phyloP scores from a whole-genome alignment of 2,888 invertebrate genomes.

The Pandemis heparana region DNA sequence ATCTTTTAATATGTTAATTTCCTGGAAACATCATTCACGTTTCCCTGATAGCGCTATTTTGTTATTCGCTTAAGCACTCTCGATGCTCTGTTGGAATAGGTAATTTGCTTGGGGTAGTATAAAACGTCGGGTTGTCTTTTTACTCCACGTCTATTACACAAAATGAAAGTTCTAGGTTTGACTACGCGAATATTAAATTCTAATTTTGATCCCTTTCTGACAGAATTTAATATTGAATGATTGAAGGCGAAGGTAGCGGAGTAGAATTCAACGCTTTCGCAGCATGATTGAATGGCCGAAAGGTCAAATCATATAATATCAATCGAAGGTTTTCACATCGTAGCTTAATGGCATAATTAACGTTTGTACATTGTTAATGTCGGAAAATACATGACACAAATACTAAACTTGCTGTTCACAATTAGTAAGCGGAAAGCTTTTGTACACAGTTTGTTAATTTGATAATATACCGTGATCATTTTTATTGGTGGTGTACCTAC shows the following conservation, averaged over 20 bases:
- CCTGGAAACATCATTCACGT: background rate
- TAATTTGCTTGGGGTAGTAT: background rate
- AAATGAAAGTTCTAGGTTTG: background rate
- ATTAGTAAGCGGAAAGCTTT: background rate
- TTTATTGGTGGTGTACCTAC: too few relatives aligned
- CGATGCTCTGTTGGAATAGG: background rate
- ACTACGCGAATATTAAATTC: slow-evolving; percentile 1
- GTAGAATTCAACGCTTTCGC: background rate
- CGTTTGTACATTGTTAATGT: too few relatives aligned
- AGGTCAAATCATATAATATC: too few relatives aligned
- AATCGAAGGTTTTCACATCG: background rate
- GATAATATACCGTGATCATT: background rate
- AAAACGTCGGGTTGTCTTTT: background rate
- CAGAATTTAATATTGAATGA: slow-evolving; percentile 3
- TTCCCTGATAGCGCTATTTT: background rate
- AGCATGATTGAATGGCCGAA: background rate
- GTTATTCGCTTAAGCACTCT: slow-evolving; percentile 5
- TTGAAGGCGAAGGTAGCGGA: background rate
- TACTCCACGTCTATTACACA: background rate
- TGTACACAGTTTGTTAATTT: background rate
- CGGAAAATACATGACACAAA: background rate
- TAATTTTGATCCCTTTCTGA: background rate
- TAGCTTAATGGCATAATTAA: background rate
- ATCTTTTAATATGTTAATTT: slow-evolving; percentile 18
- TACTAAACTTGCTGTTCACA: background rate